A percentile compares a stretch with the other conserved stretches of the same genome.
phyloP scores from a whole-genome alignment of 2,888 invertebrate species.

The Drosophila mettleri region DNA sequence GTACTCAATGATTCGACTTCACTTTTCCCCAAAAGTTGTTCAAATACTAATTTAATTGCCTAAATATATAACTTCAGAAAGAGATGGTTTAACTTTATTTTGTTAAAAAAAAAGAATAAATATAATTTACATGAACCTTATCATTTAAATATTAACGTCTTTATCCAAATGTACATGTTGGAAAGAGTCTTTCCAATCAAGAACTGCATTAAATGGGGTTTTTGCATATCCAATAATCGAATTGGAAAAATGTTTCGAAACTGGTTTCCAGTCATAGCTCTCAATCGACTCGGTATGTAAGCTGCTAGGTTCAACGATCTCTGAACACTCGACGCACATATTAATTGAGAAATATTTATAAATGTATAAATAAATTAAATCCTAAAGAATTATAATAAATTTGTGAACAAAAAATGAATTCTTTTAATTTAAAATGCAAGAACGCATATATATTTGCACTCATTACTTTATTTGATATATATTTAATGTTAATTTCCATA shows the following conservation, averaged over 20 bases:
- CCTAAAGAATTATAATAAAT: too few species aligned
- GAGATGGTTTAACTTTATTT: constrained; percentile 6
- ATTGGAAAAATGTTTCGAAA: neutral
- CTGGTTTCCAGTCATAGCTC: neutral
- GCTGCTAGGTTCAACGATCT: neutral
- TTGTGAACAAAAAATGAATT: too few species aligned
- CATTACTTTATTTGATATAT: too few species aligned
- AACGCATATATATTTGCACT: too few species aligned
- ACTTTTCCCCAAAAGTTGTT: constrained; percentile 30
- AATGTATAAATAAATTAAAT: too few species aligned
- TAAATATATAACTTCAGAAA: neutral
- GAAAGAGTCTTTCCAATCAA: neutral
- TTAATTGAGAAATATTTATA: too few species aligned
- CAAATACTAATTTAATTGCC: constrained; percentile 20
- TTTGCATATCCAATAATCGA: neutral
- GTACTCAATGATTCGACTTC: constrained; percentile 26
- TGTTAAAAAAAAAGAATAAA: constrained; percentile 7
- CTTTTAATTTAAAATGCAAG: too few species aligned
- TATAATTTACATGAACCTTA: constrained; percentile 7
- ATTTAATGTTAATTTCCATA: too few species aligned
- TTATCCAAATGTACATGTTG: neutral
- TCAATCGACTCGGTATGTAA: neutral
- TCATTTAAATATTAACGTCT: neutral
- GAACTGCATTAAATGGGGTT: neutral
- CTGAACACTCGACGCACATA: too few species aligned